Base-by-base conservation (phyloP, 2,113 vertebrate species). In the Hoplias malabaricus region DNA sequence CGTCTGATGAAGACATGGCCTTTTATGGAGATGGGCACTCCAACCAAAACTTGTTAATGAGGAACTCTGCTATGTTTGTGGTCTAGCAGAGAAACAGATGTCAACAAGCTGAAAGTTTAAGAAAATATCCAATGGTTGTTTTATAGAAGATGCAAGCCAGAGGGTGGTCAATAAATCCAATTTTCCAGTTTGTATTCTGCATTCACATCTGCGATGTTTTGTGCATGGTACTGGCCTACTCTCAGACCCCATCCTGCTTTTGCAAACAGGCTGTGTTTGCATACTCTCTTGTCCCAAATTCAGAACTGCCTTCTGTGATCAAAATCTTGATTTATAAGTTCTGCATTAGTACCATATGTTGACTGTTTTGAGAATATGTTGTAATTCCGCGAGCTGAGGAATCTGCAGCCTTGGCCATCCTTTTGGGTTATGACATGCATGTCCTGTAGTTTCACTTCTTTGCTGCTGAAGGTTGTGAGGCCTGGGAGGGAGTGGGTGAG, bases 401-500 rank as follows among this genome's bases (percentile, higher is more conserved):
- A 54, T 12, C 50, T 46, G 36, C 36, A 77, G 70, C 53, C 66
- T 36, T 66, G 13, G n/a, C n/a, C 8, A 50, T 3, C 29, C 9
- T 29, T 69, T 69, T 63, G 6, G n/a, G 29, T 70, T 78, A 9
- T 62, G 31, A 70, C 31, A 53, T 78, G 56, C 56, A n/a, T 27
- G n/a, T 67, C 34, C 27, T 16, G 31, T 43, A 38, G 40, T 63
- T 72, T 79, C 62, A 19, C 42, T 72, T 78, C 63, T 67, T 42
- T 5, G 11, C 53, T 38, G 65, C 40, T 25, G 4, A 53, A 27
- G 36, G 25, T 53, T 31, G 13, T 36, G 53, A 75, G 66, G 72
- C 62, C 14, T 27, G 61, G 10, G 31, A 21, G n/a, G 16, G 53
- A 73, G 56, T 46, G 61, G 27, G 56, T 48, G 73, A 77, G 69